Base-by-base conservation (phyloP, 2,888 invertebrate species). In the Serrognathus titanus region DNA sequence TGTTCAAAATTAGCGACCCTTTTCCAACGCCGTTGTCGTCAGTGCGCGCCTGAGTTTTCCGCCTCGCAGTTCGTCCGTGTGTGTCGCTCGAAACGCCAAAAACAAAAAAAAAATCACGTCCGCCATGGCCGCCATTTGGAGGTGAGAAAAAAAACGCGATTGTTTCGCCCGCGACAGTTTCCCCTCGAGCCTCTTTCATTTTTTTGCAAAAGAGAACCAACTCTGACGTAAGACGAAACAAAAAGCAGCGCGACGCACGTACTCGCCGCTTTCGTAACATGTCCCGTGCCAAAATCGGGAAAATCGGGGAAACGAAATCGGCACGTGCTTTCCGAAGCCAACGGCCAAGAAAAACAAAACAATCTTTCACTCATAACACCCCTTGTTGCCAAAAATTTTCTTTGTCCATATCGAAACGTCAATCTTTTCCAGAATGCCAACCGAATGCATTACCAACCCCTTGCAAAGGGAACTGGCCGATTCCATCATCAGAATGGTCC, bases 401-500 rank as follows among this genome's bases (percentile, higher is more conserved):
- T 48, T 16, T 16, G 2, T 16, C 16, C 16, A 0, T 16, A 0
- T 16, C 16, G 2, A 16, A 16, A 16, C 16, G 2, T 3, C 16
- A 16, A 51, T 54, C 60, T 63, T 55, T 56, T 62, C 67, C 66
- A 72, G 69, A 71, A 89, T 89, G 89, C 88, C 88, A 55, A 83
- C 86, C n/a, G 88, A 88, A 73, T 86, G 87, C 77, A 83, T 85
- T 63, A 81, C 82, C 62, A 89, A 89, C 76, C 86, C 88, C 40
- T 81, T 92, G 62, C 92, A 93, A 79, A 81, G 94, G 64, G 90
- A 93, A 76, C 80, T 95, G 64, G 94, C 94, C 0, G 95, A 96
- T 80, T 89, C 90, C 71, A 94, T 96, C 75, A 92, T 93, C 63
- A 84, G 91, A 52, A 88, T 92, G 85, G 90, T 92, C 45, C 88